Conservation (phyloP, 2,888 invertebrate species). For the Orthosia gracilis region DNA sequence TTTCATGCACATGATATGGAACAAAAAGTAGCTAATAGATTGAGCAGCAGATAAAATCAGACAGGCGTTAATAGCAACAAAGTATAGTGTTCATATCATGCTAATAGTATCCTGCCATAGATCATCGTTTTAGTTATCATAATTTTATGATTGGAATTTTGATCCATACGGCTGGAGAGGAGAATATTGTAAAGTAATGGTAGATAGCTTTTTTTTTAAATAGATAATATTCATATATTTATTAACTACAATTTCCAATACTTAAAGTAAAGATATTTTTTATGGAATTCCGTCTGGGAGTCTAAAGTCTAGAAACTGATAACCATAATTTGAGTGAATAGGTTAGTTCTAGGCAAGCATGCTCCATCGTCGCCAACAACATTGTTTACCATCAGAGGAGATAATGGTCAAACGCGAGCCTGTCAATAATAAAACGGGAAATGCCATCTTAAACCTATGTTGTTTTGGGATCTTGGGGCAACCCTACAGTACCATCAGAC, state of each 20-base stretch:
- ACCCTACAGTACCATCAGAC: constrained; percentile 48
- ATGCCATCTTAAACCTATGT: neutral
- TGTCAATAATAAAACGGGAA: too few relatives aligned
- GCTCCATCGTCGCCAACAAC: too few relatives aligned
- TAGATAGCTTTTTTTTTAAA: too few relatives aligned
- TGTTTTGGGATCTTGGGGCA: neutral
- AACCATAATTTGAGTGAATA: too few relatives aligned
- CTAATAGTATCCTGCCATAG: neutral
- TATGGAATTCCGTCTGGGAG: too few relatives aligned
- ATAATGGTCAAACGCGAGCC: too few relatives aligned
- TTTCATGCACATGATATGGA: neutral
- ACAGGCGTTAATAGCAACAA: constrained; percentile 15
- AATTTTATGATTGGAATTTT: neutral
- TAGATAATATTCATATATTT: too few relatives aligned
- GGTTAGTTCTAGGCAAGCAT: too few relatives aligned
- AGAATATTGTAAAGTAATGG: neutral
- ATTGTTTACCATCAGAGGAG: too few relatives aligned
- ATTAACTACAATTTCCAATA: too few relatives aligned
- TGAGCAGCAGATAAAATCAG: constrained; percentile 11
- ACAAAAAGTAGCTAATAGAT: constrained; percentile 38
- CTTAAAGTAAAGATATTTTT: too few relatives aligned
- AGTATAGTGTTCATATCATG: neutral
- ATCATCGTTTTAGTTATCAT: neutral
- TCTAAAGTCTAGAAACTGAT: too few relatives aligned
- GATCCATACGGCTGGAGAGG: neutral